Evolutionary conservation across 1,140 invertebrate genomes (phyloP), one percentile per base, ranked within the genome.

Genomic region (Drosophila neocordata): DNA sequence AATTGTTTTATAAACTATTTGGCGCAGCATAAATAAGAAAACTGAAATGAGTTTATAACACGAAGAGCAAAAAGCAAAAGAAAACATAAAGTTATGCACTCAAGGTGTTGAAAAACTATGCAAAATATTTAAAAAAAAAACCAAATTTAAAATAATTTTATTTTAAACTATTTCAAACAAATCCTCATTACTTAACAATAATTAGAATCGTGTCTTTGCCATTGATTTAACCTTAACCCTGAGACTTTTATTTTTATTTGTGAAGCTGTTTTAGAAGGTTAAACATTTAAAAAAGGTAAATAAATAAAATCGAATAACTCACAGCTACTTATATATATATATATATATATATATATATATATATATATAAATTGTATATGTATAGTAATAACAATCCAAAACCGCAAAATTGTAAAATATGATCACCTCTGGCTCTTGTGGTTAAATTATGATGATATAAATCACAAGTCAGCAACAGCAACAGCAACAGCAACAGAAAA

Each of bases 1-100:
- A 69, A 79, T 83, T 82, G 68, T 76, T 76, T 87, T 69, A 73
- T 69, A 68, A 84, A 77, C 77, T 74, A 80, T 85, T 85, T 85
- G 62, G 73, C 81, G 65, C 77, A 61, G 77, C 73, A 85, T 80
- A 80, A 77, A 69, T 66, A 60, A 71, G 65, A 69, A 84, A 65
- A 77, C 64, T 58, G 44, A 48, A 37, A 79, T 53, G 51, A 55
- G 52, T 56, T 56, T 31, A 53, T 65, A 48, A 41, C 79, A 79
- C 71, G 79, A 48, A 56, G 81, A n/a, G n/a, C n/a, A n/a, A n/a
- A n/a, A n/a, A n/a, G n/a, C n/a, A n/a, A n/a, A n/a, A n/a, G n/a
- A n/a, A n/a, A n/a, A n/a, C n/a, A n/a, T n/a, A n/a, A 48, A 48
- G 15, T 11, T 48, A 65, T 62, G 58, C 38, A 7, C 37, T 76